phyloP scores from a whole-genome alignment of 1,140 invertebrate genomes.

The Thalassaphorura encarpata region DNA sequence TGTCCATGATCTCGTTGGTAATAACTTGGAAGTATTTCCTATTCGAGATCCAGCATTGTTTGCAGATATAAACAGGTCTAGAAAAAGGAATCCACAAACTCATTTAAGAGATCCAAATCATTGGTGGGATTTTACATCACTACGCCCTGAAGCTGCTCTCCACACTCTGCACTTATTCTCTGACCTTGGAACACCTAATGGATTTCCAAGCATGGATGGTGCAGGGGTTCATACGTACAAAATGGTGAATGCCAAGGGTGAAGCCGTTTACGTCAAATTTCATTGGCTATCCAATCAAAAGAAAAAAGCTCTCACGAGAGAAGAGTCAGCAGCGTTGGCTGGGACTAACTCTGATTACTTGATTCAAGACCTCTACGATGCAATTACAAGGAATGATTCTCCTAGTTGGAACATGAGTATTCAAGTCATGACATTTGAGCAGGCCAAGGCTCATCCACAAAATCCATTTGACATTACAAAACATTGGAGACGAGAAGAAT shows the following conservation, averaged over 20 bases:
- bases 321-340: conserved; percentile 41
- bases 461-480: conserved; percentile 67
- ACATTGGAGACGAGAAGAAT: conserved; percentile 74
- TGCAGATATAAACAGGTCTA: conserved; percentile 37
- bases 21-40: conserved; percentile 51
- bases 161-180: conserved; percentile 46
- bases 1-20: conserved; percentile 44
- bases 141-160: conserved; percentile 44
- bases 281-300: conserved; percentile 48
- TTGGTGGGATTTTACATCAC: conserved; percentile 47
- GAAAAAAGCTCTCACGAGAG: conserved; percentile 44
- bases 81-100: conserved; percentile 54
- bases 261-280: conserved; percentile 45
- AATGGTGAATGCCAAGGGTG: conserved; percentile 42
- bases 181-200: conserved; percentile 46
- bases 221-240: conserved; percentile 49
- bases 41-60: conserved; percentile 47
- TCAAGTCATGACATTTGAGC: conserved; percentile 35
- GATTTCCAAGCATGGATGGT: conserved; percentile 46
- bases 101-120: conserved; percentile 59
- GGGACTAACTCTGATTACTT: conserved; percentile 58
- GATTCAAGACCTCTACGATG: conserved; percentile 59
- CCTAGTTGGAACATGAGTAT: conserved; percentile 56
- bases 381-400: conserved; percentile 54
- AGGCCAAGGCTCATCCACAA: conserved; percentile 39